Percentiles rank a stretch among this genome's conserved stretches.
Evolutionary conservation across 1,140 invertebrate genomes (phyloP).

Genomic region (Saccostrea cuccullata): DNA sequence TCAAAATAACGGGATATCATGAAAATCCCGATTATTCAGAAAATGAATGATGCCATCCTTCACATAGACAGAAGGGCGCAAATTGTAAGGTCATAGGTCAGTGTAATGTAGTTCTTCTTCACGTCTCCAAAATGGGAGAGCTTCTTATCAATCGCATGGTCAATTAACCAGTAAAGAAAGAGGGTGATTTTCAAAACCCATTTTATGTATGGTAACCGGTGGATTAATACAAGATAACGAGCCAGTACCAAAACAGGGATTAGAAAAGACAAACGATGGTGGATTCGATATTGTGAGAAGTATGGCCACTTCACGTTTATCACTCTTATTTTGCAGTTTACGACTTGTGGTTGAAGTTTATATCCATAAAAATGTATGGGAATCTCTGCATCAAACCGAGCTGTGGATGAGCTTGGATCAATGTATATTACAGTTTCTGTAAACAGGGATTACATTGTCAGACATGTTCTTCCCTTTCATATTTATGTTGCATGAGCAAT

Average conservation of each 20-base stretch:
- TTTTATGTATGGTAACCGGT: slow-evolving; percentile 22
- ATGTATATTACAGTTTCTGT: slow-evolving; percentile 15
- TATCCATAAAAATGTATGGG: slow-evolving; percentile 30
- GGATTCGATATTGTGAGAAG: background rate
- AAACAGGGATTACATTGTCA: background rate
- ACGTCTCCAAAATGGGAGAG: background rate
- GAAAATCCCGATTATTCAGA: slow-evolving; percentile 12
- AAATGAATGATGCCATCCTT: background rate
- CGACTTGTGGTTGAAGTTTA: slow-evolving; percentile 34
- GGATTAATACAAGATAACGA: background rate
- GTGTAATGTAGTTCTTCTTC: background rate
- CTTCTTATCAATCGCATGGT: slow-evolving; percentile 31
- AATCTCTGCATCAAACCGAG: background rate
- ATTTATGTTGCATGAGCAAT: slow-evolving; percentile 3
- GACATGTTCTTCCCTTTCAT: background rate
- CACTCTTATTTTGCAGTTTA: slow-evolving; percentile 18
- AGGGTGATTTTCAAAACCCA: slow-evolving; percentile 17
- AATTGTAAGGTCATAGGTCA: slow-evolving; percentile 1
- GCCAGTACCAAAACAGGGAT: background rate
- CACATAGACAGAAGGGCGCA: background rate
- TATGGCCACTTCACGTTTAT: slow-evolving; percentile 27
- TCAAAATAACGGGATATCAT: slow-evolving; percentile 9
- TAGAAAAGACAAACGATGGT: background rate
- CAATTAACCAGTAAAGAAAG: slow-evolving; percentile 1
- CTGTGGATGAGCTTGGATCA: slow-evolving; percentile 1